These are phyloP conservation scores for Sinohyriopsis cumingii DNA, from an alignment of 2,888 invertebrate genomes.

Conservation along the genomic window DNA sequence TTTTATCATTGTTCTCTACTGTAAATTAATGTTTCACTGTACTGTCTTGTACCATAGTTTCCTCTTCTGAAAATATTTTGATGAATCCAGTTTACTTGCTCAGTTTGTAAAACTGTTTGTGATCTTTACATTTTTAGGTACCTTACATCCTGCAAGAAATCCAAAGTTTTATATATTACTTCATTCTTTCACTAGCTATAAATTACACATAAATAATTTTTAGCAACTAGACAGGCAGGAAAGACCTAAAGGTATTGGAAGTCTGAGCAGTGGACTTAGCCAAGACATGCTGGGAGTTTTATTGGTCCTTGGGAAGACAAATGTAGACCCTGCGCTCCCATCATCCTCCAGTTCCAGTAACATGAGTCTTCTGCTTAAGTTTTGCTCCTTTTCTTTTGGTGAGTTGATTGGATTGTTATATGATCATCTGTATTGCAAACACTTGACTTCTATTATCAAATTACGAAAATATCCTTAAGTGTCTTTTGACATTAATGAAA, in stretches of 20 bases:
- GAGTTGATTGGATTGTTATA: background rate
- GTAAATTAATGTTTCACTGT: too few species aligned
- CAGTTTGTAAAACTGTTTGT: background rate
- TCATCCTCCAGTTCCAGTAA: slow-evolving; percentile 39
- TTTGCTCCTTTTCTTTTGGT: slow-evolving; percentile 42
- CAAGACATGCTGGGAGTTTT: slow-evolving; percentile 40
- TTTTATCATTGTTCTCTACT: too few species aligned
- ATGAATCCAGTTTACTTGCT: too few species aligned
- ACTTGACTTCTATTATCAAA: too few species aligned
- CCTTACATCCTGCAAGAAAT: too few species aligned
- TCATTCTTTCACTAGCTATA: background rate
- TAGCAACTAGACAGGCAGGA: slow-evolving; percentile 56
- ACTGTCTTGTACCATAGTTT: too few species aligned
- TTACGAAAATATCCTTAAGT: too few species aligned
- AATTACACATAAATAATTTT: slow-evolving; percentile 1
- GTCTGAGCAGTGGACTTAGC: slow-evolving; percentile 28
- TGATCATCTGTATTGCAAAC: too few species aligned
- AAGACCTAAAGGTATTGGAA: slow-evolving; percentile 59
- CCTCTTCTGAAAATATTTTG: too few species aligned
- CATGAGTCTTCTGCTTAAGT: slow-evolving; percentile 51
- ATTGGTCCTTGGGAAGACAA: slow-evolving; percentile 50
- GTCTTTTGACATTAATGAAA: too few species aligned
- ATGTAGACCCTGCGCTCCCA: slow-evolving; percentile 47
- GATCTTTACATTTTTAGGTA: background rate
- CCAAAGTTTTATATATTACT: too few species aligned